Percentiles rank a stretch among this genome's conserved stretches.
phyloP scores from a whole-genome alignment of 1,140 invertebrate genomes.

The Temnothorax curvispinosus region DNA sequence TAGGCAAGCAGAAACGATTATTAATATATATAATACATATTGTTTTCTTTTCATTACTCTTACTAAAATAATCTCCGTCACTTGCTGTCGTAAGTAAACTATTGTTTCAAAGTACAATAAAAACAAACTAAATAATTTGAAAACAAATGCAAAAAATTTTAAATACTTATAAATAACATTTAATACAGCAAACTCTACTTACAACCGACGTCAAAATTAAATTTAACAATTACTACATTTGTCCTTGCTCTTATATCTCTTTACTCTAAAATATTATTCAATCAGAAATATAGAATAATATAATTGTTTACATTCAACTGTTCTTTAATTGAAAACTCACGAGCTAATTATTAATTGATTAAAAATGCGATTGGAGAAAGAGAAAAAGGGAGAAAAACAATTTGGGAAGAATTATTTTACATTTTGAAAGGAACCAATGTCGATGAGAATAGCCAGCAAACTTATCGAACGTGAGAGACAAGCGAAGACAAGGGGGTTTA shows the following conservation, averaged over 20 bases:
- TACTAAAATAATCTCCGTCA: neutral
- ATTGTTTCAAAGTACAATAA: slow-evolving; percentile 1
- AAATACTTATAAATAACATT: neutral
- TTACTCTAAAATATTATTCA: neutral
- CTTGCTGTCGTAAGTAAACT: neutral
- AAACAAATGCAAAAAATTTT: neutral
- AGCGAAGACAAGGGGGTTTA: slow-evolving; percentile 56
- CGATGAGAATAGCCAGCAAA: slow-evolving; percentile 75
- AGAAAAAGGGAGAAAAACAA: neutral
- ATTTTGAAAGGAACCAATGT: slow-evolving; percentile 21
- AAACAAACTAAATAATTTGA: neutral
- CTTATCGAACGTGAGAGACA: slow-evolving; percentile 73
- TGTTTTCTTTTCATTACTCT: neutral
- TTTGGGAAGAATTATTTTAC: slow-evolving; percentile 51
- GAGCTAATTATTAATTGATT: slow-evolving; percentile 5
- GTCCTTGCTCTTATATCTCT: neutral
- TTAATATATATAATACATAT: neutral
- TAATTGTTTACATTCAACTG: neutral
- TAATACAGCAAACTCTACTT: neutral
- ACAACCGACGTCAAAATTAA: neutral
- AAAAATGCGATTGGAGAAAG: neutral
- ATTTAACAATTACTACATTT: neutral
- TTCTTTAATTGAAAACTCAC: neutral
- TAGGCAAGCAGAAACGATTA: neutral
- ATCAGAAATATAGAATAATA: neutral